A percentile compares a stretch with the other conserved stretches of the same genome.
Conservation (phyloP, 2,797 vertebrate genomes). For the Clarias laeviceps region DNA sequence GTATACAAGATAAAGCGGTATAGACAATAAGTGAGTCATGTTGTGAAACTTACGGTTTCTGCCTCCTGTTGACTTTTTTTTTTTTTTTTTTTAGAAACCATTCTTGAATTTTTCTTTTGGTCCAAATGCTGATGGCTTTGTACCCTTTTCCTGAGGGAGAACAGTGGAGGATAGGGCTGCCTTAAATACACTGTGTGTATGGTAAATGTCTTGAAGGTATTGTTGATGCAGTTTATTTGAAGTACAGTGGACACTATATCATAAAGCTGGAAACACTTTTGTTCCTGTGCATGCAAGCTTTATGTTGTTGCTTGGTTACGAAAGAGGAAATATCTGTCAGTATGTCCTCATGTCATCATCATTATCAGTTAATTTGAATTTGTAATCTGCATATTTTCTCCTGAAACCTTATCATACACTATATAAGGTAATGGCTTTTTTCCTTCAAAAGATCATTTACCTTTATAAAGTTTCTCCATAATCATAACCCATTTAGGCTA, state of each 20-base stretch:
- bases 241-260: not conserved
- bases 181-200: not conserved
- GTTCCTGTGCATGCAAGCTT: not conserved
- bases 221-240: not conserved
- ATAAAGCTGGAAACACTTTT: not conserved
- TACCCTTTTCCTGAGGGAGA: not conserved
- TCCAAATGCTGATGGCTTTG: not conserved
- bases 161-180: not conserved
- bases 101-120: not conserved
- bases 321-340: not conserved
- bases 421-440: not conserved
- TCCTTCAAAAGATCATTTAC: not conserved
- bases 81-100: not conserved
- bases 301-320: not conserved
- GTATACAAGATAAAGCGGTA: no score
- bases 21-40: no score
- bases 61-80: not conserved
- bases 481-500: not conserved
- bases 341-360: not conserved
- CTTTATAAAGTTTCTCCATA: not conserved
- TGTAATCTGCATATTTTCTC: not conserved
- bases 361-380: not conserved
- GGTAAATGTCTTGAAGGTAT: not conserved
- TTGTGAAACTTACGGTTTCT: no score
- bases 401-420: not conserved